A percentile compares a stretch with the other conserved stretches of the same genome.
Evolutionary conservation across 2,797 vertebrate genomes (phyloP).

Genomic region (Danio jaintianensis): DNA sequence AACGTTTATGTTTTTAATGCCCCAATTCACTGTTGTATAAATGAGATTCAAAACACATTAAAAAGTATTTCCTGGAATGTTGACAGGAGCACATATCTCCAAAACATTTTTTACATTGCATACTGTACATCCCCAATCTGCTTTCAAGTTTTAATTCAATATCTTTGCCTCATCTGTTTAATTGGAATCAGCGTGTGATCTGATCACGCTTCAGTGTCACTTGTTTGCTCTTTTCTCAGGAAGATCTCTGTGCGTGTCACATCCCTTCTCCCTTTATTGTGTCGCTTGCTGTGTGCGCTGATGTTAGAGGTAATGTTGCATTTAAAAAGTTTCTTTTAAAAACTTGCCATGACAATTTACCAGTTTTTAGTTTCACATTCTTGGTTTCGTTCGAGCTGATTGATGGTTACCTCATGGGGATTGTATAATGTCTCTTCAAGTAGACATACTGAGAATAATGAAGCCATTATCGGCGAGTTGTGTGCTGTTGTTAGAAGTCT

Average conservation of each 20-base stretch:
- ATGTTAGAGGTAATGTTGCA: slow-evolving; percentile 48
- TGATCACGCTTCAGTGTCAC: neutral
- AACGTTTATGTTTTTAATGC: too few relatives aligned
- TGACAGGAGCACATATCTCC: too few relatives aligned
- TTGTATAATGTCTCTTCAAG: slow-evolving; percentile 19
- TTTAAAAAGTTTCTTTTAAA: slow-evolving; percentile 35
- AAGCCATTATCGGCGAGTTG: slow-evolving; percentile 7
- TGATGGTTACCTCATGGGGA: slow-evolving; percentile 15
- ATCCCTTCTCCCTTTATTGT: slow-evolving; percentile 5
- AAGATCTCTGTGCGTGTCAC: slow-evolving; percentile 6
- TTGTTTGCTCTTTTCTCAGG: neutral
- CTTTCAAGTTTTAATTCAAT: slow-evolving; percentile 1
- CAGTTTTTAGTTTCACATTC: slow-evolving; percentile 24
- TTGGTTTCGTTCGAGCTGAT: slow-evolving; percentile 25
- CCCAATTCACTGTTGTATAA: too few relatives aligned
- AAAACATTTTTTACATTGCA: neutral
- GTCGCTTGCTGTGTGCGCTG: slow-evolving; percentile 29
- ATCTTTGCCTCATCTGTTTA: slow-evolving; percentile 7
- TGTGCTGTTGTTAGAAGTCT: neutral
- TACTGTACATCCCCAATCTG: neutral
- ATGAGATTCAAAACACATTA: too few relatives aligned
- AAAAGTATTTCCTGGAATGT: too few relatives aligned
- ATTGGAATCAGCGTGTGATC: slow-evolving; percentile 4
- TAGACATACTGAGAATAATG: slow-evolving; percentile 28
- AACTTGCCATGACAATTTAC: slow-evolving; percentile 1